These are phyloP conservation scores for Poeciliopsis turneri DNA, from an alignment of 2,797 vertebrate species.

Conservation along the genomic window DNA sequence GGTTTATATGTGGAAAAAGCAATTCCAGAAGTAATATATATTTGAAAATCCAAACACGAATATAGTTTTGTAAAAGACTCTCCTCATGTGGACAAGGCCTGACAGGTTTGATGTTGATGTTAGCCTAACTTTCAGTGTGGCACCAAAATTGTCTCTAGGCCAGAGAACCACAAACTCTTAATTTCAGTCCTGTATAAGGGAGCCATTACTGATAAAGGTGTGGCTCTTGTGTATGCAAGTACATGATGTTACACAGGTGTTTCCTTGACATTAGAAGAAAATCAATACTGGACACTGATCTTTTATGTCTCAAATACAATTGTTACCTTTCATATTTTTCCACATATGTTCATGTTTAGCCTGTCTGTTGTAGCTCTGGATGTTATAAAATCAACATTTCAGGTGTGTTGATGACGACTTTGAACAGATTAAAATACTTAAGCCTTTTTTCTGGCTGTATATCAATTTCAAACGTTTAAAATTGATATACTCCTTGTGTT, in stretches of 20 bases:
- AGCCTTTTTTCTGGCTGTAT: background rate
- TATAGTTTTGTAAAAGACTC: background rate
- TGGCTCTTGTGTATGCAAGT: slow-evolving; percentile 21
- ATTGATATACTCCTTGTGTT: background rate
- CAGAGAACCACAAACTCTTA: background rate
- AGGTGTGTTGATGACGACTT: slow-evolving; percentile 7
- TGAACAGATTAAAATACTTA: slow-evolving; percentile 4
- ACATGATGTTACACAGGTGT: slow-evolving; percentile 69
- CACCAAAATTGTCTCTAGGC: background rate
- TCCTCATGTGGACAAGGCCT: background rate
- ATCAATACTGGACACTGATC: slow-evolving; percentile 67
- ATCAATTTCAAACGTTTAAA: slow-evolving; percentile 4
- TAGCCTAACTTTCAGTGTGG: background rate
- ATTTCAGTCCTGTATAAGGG: background rate
- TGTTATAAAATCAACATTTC: slow-evolving; percentile 14
- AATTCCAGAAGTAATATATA: background rate
- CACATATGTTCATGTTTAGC: slow-evolving; percentile 9
- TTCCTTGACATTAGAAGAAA: slow-evolving; percentile 70
- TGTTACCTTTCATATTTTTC: slow-evolving; percentile 23
- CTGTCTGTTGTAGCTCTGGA: background rate
- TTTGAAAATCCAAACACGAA: background rate
- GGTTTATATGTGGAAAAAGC: background rate
- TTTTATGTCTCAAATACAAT: slow-evolving; percentile 33
- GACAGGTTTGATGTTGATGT: background rate
- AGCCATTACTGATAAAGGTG: background rate